phyloP scores from a whole-genome alignment of 2,797 vertebrate genomes.

The Onychomys arenicola region DNA sequence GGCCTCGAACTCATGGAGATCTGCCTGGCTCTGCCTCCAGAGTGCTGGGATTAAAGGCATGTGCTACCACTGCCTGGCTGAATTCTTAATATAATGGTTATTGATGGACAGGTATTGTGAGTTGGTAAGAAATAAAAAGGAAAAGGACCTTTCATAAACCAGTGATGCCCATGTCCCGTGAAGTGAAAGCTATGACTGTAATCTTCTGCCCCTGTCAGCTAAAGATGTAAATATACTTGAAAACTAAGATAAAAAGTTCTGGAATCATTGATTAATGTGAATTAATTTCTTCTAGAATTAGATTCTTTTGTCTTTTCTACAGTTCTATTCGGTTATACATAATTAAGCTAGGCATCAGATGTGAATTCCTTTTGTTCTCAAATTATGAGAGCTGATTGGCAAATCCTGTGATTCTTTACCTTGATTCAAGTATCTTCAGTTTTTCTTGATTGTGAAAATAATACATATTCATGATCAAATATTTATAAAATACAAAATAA shows the following conservation, averaged over 20 bases:
- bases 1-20: too few species aligned
- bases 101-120: neutral
- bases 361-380: neutral
- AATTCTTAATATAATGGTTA: neutral
- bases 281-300: slow-evolving; percentile 24
- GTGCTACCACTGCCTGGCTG: too few species aligned
- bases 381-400: neutral
- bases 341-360: slow-evolving; percentile 38
- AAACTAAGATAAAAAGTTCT: neutral
- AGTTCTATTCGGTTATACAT: neutral
- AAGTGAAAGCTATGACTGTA: neutral
- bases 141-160: neutral
- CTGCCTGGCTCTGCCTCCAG: too few species aligned
- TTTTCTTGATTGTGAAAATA: slow-evolving; percentile 73
- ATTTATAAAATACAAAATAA: slow-evolving; percentile 62
- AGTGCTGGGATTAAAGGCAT: too few species aligned
- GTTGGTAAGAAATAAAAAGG: neutral
- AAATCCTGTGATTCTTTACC: slow-evolving; percentile 41
- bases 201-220: neutral
- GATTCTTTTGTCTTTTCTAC: neutral
- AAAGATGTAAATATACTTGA: slow-evolving; percentile 39
- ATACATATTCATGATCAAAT: slow-evolving; percentile 69
- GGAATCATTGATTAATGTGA: slow-evolving; percentile 6
- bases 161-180: neutral
- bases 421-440: slow-evolving; percentile 60